Conservation (phyloP, 2,797 vertebrate genomes). For the Arrhamphus sclerolepis region DNA sequence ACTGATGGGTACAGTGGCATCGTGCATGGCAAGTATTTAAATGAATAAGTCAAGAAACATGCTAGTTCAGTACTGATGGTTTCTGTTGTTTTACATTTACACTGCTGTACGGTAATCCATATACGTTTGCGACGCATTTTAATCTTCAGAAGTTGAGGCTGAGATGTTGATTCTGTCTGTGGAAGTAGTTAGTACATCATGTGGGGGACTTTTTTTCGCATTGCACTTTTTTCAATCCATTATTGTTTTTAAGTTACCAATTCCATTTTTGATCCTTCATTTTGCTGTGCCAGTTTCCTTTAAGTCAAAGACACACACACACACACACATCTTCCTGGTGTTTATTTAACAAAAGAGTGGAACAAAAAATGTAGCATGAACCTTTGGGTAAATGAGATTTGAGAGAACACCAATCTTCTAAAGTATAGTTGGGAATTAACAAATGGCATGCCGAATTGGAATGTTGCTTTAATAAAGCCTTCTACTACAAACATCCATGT, state of each 20-base stretch:
- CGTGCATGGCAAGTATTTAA: not conserved
- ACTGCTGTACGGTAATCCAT: not conserved
- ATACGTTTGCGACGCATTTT: no score
- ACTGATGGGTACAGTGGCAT: not conserved
- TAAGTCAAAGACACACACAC: no score
- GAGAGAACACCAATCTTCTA: not conserved
- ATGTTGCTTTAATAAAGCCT: constrained; percentile 3
- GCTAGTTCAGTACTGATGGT: not conserved
- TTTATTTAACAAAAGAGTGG: not conserved
- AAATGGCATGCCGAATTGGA: no score
- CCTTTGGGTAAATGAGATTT: no score
- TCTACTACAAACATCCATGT: constrained; percentile 34
- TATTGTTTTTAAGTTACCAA: no score
- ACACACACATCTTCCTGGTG: no score
- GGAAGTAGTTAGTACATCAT: not conserved
- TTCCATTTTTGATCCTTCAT: not conserved
- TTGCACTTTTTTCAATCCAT: no score
- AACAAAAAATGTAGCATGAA: constrained; percentile 8
- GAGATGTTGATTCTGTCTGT: constrained; percentile 36
- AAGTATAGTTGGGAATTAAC: no score
- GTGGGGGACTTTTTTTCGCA: no score
- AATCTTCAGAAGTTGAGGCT: constrained; percentile 32
- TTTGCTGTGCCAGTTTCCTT: not conserved
- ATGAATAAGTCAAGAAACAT: not conserved
- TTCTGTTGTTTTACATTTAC: no score